A percentile compares a stretch with the other conserved stretches of the same genome.
phyloP scores from a whole-genome alignment of 1,140 invertebrate genomes.

The Achroia grisella region DNA sequence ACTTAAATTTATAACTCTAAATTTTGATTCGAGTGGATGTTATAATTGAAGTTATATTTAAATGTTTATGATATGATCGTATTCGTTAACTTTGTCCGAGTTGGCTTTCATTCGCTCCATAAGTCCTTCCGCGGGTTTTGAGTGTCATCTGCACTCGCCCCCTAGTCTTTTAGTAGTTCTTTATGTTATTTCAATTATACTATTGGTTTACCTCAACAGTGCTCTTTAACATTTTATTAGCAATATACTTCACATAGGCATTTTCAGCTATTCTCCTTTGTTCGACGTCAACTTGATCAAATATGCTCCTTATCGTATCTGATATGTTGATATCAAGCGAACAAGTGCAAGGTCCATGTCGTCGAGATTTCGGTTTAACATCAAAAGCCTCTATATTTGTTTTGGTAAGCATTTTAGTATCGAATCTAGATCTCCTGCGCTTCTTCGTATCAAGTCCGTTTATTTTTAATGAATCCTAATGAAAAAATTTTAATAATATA shows the following conservation, averaged over 20 bases:
- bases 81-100: no score
- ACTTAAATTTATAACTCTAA: no score
- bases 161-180: no score
- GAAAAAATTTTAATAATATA: constrained; percentile 6
- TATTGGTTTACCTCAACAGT: constrained; percentile 38
- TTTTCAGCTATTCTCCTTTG: constrained; percentile 53
- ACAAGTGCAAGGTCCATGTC: constrained; percentile 53
- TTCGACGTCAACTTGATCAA: constrained; percentile 57
- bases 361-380: constrained; percentile 37
- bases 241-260: constrained; percentile 53
- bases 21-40: no score
- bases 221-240: constrained; percentile 44
- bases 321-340: constrained; percentile 50
- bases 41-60: no score
- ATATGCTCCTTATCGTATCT: constrained; percentile 59
- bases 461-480: constrained; percentile 36
- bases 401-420: constrained; percentile 46
- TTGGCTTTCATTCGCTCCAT: no score
- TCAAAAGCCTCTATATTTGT: constrained; percentile 51
- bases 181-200: neutral
- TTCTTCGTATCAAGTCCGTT: constrained; percentile 25
- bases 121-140: no score
- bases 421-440: constrained; percentile 24
- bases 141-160: no score
- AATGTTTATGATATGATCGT: no score